A percentile compares a stretch with the other conserved stretches of the same genome.
Conservation (phyloP, 2,888 invertebrate genomes). For the Leucophora obtusa region DNA sequence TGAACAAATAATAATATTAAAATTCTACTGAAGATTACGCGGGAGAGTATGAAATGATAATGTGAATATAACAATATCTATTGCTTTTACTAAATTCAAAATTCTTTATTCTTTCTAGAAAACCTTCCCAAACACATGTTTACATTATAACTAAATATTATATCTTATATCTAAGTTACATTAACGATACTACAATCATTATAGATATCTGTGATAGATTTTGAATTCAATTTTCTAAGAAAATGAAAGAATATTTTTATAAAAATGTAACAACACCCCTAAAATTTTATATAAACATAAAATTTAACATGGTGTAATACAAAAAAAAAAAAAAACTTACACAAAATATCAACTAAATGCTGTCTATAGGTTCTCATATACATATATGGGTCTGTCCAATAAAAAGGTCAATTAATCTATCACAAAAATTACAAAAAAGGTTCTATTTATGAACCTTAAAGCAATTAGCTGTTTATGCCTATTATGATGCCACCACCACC, state of each 20-base stretch:
- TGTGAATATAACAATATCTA: too few relatives aligned
- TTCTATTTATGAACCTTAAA: conserved; percentile 40
- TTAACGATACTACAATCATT: neutral
- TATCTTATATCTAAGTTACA: neutral
- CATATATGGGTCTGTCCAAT: neutral
- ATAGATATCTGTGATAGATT: too few relatives aligned
- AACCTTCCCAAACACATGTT: conserved; percentile 3
- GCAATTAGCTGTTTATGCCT: conserved; percentile 59
- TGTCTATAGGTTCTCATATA: neutral
- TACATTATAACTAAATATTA: neutral
- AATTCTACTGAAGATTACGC: too few relatives aligned
- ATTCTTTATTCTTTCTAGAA: too few relatives aligned
- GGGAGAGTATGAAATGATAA: too few relatives aligned
- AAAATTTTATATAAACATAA: conserved; percentile 41
- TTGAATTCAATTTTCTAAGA: too few relatives aligned
- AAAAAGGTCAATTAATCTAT: conserved; percentile 59
- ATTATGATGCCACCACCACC: conserved; percentile 38
- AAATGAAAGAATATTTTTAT: too few relatives aligned
- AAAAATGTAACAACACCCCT: conserved; percentile 34
- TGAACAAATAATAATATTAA: too few relatives aligned
- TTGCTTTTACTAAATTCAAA: too few relatives aligned
- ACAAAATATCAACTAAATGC: conserved; percentile 6
- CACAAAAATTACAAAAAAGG: conserved; percentile 29
- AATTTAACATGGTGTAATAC: conserved; percentile 46
- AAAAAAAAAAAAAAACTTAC: neutral